A percentile compares a stretch with the other conserved stretches of the same genome.
These are phyloP conservation scores for Cheilosia vulpina DNA, from an alignment of 2,888 invertebrate genomes.

Conservation along the genomic window DNA sequence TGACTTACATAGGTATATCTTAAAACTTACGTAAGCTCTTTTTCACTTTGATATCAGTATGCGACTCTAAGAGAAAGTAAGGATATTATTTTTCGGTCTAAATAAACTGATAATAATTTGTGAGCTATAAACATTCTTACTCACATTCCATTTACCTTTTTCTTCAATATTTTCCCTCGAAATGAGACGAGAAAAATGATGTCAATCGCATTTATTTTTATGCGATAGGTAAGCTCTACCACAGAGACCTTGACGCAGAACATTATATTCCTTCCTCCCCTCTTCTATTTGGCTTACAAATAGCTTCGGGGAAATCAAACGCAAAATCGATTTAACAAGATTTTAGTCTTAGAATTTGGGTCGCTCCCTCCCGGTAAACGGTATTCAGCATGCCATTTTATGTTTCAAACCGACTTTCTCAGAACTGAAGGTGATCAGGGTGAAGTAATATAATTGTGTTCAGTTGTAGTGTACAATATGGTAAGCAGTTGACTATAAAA, in stretches of 20 bases:
- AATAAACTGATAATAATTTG: conserved; percentile 5
- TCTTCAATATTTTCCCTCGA: not conserved
- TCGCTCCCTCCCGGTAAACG: not conserved
- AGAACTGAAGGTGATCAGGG: not conserved
- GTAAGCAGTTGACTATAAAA: too few relatives aligned
- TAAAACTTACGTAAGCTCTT: not conserved
- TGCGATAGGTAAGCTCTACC: not conserved
- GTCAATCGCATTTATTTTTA: conserved; percentile 23
- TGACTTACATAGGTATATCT: not conserved
- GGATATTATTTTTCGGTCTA: not conserved
- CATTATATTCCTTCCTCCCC: not conserved
- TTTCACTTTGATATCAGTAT: too few relatives aligned
- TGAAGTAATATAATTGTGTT: not conserved
- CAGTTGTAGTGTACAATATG: not conserved
- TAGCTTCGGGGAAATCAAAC: conserved; percentile 32
- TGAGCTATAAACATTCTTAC: not conserved
- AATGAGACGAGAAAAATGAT: conserved; percentile 23
- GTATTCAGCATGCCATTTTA: not conserved
- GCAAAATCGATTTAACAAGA: conserved; percentile 52
- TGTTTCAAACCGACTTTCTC: conserved; percentile 1
- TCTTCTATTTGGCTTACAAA: conserved; percentile 15
- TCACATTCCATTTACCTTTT: not conserved
- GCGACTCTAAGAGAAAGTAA: not conserved
- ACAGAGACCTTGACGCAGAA: conserved; percentile 2
- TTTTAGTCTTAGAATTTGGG: conserved; percentile 27